phyloP scores from a whole-genome alignment of 2,113 vertebrate genomes.

The Hassar affinis region DNA sequence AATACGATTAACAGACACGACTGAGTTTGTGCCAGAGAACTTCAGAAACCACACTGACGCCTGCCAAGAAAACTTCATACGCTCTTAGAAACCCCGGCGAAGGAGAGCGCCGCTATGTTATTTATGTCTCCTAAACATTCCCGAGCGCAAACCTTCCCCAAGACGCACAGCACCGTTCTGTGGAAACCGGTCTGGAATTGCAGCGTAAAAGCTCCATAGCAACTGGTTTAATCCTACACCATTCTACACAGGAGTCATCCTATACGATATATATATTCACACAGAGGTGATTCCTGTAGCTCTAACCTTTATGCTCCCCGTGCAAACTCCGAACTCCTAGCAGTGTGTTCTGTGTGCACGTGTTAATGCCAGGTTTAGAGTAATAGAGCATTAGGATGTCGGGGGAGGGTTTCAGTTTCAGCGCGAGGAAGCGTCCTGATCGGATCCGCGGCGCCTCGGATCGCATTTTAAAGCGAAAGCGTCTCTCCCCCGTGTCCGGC shows the following conservation, averaged over 20 bases:
- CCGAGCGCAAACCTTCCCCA: neutral
- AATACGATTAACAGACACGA: constrained; percentile 28
- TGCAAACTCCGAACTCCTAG: no score
- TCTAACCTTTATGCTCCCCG: no score
- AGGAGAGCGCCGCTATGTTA: neutral
- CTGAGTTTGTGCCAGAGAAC: constrained; percentile 19
- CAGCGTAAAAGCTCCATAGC: neutral
- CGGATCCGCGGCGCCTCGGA: neutral
- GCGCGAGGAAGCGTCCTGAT: neutral
- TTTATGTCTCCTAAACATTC: neutral
- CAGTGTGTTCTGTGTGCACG: neutral
- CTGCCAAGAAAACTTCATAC: constrained; percentile 12
- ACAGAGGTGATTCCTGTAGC: no score
- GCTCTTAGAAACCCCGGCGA: neutral
- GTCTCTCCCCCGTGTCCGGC: neutral
- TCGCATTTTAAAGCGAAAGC: constrained; percentile 22
- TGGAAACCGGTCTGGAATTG: neutral
- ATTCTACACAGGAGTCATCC: no score
- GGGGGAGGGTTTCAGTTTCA: neutral
- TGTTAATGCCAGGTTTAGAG: neutral
- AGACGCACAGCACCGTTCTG: neutral
- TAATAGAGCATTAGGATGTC: neutral
- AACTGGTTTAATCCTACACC: neutral
- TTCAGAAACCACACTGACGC: constrained; percentile 12
- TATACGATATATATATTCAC: no score